Evolutionary conservation across 2,888 invertebrate species (phyloP).

Genomic region (Yponomeuta sedellus): DNA sequence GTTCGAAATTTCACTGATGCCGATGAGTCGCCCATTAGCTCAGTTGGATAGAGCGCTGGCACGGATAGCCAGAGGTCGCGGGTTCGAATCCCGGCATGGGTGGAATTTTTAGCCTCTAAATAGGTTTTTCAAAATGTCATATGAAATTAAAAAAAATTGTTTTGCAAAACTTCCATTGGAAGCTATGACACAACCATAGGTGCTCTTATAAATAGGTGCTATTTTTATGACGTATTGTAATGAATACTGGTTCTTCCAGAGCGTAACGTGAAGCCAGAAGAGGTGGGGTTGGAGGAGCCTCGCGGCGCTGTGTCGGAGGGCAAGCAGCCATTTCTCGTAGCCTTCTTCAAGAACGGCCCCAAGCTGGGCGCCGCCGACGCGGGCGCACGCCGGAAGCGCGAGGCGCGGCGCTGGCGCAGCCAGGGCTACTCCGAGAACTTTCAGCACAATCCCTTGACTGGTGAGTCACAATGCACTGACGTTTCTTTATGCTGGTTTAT

Average conservation of each 20-base stretch:
- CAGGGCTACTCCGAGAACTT: constrained; percentile 72
- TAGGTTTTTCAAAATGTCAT: too few species aligned
- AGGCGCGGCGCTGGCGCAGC: constrained; percentile 73
- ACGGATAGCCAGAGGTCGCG: too few species aligned
- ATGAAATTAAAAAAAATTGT: too few species aligned
- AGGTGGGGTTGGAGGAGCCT: constrained; percentile 87
- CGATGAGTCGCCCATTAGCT: too few species aligned
- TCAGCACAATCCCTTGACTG: constrained; percentile 74
- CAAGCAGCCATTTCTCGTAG: constrained; percentile 94
- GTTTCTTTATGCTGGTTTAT: too few species aligned
- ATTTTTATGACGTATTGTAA: not conserved
- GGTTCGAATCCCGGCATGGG: too few species aligned
- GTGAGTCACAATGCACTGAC: constrained; percentile 33
- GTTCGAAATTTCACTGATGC: too few species aligned
- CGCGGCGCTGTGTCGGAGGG: constrained; percentile 80
- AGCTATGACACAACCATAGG: too few species aligned
- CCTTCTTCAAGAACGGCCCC: constrained; percentile 85
- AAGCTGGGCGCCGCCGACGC: constrained; percentile 68
- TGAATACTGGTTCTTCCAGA: constrained; percentile 56
- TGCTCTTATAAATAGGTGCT: not conserved
- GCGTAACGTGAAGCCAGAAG: constrained; percentile 88
- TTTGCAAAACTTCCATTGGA: too few species aligned
- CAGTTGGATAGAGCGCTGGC: too few species aligned
- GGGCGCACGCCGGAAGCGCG: constrained; percentile 75
- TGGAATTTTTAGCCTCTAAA: too few species aligned